Evolutionary conservation across 2,888 invertebrate genomes (phyloP), one percentile per base, ranked within the genome.

Genomic region (Caenorhabditis sinica): DNA sequence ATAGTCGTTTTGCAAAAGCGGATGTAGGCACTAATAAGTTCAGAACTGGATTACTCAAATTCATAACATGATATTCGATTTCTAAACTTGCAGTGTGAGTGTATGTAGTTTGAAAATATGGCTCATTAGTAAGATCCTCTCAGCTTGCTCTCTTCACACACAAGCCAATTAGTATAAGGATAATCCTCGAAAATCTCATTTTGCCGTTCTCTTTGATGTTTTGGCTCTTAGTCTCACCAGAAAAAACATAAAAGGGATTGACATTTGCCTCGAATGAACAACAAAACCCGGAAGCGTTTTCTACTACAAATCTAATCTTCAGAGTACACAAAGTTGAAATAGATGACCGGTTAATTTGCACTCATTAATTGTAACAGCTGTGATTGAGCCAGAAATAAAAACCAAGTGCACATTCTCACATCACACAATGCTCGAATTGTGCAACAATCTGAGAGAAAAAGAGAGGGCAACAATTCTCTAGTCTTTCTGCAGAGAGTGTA

Each of bases 291-390:
- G 69, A 56, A 69, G 15, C 13, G 13, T 43, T 40, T 13, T 15
- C 15, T n/a, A 4, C 8, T n/a, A 28, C 11, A 30, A 33, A 20
- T 51, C 17, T 33, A 40, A 28, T 28, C 40, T 23, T 33, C 23
- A 40, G 20, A 58, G 40, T 69, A 33, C 8, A 20, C 20, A 58
- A 25, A 9, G 40, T 13, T 40, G 40, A 20, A 40, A 43, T 1
- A 11, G 53, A 25, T 28, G 53, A 69, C 58, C 23, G 58, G 60
- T 60, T 58, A 17, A 45, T 66, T 45, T 56, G 56, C 3, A 40
- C 66, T 53, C 40, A 45, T 66, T 75, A 58, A 75, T 75, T 45
- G 36, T 36, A 61, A 28, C 68, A 76, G 68, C 68, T 76, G 68
- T 5, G 20, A 61, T 33, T 60, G 25, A 45, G 23, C 36, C 30